phyloP scores from a whole-genome alignment of 2,113 vertebrate species.

The Tupaia tana region DNA sequence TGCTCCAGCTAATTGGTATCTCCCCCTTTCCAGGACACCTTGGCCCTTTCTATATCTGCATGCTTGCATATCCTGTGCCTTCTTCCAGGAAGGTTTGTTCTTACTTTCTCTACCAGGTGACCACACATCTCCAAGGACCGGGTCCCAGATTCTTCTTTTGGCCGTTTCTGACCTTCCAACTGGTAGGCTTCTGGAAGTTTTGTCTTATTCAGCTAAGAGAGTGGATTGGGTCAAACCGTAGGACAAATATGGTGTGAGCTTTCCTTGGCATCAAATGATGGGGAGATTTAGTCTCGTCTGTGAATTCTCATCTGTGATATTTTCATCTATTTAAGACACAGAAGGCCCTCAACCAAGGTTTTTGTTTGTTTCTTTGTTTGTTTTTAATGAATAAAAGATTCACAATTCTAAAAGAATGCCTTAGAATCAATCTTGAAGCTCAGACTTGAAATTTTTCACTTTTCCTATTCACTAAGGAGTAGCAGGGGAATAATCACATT shows the following conservation, averaged over 20 bases:
- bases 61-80: not conserved
- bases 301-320: not conserved
- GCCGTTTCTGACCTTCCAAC: not conserved
- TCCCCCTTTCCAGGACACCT: not conserved
- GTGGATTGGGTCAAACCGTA: not conserved
- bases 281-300: too few species aligned
- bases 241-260: not conserved
- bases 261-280: too few species aligned
- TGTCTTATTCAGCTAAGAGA: not conserved
- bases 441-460: not conserved
- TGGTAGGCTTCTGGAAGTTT: not conserved
- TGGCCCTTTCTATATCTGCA: not conserved
- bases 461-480: not conserved
- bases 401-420: not conserved
- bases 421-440: not conserved
- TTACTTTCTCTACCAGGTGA: not conserved
- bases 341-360: not conserved
- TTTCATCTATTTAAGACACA: not conserved
- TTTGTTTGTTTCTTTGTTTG: too few species aligned
- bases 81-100: not conserved
- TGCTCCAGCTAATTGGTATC: not conserved
- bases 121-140: not conserved
- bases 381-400: not conserved
- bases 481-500: not conserved
- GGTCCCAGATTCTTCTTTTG: accelerated